phyloP scores from a whole-genome alignment of 2,113 vertebrate genomes.

The Bungarus multicinctus region DNA sequence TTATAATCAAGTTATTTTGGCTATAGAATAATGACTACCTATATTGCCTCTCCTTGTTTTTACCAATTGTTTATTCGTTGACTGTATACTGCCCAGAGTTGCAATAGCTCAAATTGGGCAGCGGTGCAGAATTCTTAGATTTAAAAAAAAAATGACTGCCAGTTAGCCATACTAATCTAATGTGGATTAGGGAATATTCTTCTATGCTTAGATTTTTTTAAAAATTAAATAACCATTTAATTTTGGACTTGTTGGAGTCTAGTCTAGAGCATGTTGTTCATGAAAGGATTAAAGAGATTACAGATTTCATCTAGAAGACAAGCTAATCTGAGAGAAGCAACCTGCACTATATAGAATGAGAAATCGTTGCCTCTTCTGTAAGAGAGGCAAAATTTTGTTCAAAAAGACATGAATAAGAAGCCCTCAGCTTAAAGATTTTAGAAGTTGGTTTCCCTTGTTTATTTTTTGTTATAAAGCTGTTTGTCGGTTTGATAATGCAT shows the following conservation, averaged over 20 bases:
- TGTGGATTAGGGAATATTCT: neutral
- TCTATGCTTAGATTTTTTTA: neutral
- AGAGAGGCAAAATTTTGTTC: constrained; percentile 14
- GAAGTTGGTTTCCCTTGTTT: constrained; percentile 58
- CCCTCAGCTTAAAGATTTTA: constrained; percentile 49
- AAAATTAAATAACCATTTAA: too few species aligned
- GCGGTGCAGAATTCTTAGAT: neutral
- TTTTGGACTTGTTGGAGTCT: neutral
- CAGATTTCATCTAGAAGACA: neutral
- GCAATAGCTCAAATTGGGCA: neutral
- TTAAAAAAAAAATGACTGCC: neutral
- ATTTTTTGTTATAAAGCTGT: constrained; percentile 58
- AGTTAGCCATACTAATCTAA: neutral
- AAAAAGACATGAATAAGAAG: neutral
- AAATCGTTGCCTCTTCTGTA: neutral
- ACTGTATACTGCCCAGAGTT: neutral
- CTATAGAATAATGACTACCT: neutral
- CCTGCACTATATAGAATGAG: neutral
- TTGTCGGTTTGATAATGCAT: constrained; percentile 64
- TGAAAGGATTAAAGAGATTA: neutral
- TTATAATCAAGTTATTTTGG: neutral
- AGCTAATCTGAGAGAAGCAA: neutral
- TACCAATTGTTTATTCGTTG: neutral
- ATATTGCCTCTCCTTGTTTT: neutral
- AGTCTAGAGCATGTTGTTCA: neutral